These are phyloP conservation scores for Pelecanoides urinatrix DNA, from an alignment of 2,113 vertebrate species.

Conservation along the genomic window DNA sequence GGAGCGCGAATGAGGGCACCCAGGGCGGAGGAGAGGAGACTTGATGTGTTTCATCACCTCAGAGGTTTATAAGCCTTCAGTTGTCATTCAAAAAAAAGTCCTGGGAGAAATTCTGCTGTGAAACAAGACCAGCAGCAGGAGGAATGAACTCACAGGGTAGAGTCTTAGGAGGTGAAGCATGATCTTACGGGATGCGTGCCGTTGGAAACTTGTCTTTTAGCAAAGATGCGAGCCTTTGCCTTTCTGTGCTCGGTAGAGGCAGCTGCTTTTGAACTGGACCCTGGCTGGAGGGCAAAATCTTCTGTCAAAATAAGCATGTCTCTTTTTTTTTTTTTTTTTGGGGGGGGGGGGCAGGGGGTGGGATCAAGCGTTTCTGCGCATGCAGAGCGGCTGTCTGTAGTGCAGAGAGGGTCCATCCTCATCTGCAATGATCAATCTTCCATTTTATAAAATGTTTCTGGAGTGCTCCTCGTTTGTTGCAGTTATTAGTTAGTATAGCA, in stretches of 20 bases:
- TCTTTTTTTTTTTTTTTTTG: neutral
- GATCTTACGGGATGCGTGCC: neutral
- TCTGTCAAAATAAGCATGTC: neutral
- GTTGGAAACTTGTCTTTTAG: neutral
- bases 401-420: neutral
- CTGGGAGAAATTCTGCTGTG: neutral
- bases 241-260: neutral
- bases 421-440: neutral
- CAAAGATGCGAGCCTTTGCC: neutral
- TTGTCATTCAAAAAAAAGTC: neutral
- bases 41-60: rapidly evolving
- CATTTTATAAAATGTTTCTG: neutral
- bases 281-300: neutral
- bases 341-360: rapidly evolving
- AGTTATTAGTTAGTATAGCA: neutral
- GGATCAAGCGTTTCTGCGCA: neutral
- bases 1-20: neutral
- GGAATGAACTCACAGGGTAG: neutral
- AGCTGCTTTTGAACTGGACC: neutral
- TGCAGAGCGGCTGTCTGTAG: neutral
- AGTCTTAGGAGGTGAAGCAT: neutral
- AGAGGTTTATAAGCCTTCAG: neutral
- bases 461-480: neutral
- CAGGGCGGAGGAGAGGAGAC: rapidly evolving
- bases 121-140: neutral